Percentiles rank a stretch among this genome's conserved stretches.
Evolutionary conservation across 2,113 vertebrate genomes (phyloP).

Genomic region (Lepus americanus): DNA sequence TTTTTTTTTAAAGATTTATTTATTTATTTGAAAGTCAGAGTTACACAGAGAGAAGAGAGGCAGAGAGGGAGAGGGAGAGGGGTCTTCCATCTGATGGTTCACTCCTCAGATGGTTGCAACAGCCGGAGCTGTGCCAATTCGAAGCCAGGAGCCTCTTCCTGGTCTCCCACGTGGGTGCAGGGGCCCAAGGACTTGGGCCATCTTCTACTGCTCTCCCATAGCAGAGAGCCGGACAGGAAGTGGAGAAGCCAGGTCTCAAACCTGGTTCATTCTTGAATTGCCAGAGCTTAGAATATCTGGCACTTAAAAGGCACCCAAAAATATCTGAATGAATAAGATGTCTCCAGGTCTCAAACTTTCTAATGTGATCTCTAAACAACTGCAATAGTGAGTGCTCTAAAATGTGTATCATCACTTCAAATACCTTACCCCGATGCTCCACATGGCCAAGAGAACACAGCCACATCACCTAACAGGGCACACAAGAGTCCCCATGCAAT

Average conservation of each 20-base stretch:
- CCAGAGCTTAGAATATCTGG: neutral
- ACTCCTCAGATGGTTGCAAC: too few relatives aligned
- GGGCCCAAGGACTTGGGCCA: too few relatives aligned
- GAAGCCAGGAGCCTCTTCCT: too few relatives aligned
- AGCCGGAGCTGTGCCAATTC: too few relatives aligned
- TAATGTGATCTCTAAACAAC: slow-evolving; percentile 3
- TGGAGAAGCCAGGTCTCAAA: neutral
- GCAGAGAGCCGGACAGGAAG: too few relatives aligned
- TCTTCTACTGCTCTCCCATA: too few relatives aligned
- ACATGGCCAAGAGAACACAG: neutral
- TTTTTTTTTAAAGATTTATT: too few relatives aligned
- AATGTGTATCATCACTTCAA: neutral
- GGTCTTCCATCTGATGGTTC: too few relatives aligned
- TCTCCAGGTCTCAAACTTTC: neutral
- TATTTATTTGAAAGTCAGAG: too few relatives aligned
- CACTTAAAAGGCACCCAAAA: neutral
- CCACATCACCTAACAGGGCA: neutral
- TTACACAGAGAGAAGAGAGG: too few relatives aligned
- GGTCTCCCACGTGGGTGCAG: too few relatives aligned
- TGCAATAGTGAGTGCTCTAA: neutral
- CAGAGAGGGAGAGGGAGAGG: too few relatives aligned
- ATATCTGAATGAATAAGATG: slow-evolving; percentile 14
- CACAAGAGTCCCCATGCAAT: fast-evolving
- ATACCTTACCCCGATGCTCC: neutral
- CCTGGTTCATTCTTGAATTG: neutral